phyloP scores from a whole-genome alignment of 2,888 invertebrate species.

The Eupithecia insigniata region DNA sequence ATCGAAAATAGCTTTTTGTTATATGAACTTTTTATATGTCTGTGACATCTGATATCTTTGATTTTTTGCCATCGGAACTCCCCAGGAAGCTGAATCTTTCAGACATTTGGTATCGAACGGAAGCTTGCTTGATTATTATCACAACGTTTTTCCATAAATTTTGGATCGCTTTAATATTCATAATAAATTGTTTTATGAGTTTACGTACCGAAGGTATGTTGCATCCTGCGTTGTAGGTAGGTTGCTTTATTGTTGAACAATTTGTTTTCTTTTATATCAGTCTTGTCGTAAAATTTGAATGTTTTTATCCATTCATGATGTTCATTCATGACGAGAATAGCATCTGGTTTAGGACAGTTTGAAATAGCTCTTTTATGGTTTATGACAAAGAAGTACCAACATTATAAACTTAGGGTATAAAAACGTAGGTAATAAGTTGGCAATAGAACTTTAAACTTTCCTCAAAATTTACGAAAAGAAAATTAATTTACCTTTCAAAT shows the following conservation, averaged over 20 bases:
- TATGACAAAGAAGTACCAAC: conserved; percentile 25
- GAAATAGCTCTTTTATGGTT: conserved; percentile 36
- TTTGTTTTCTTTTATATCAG: conserved; percentile 49
- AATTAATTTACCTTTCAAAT: conserved; percentile 47
- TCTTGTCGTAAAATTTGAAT: conserved; percentile 49
- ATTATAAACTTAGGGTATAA: conserved; percentile 3
- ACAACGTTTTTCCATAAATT: conserved; percentile 73
- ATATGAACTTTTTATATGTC: not conserved
- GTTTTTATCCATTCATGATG: conserved; percentile 47
- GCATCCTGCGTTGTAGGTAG: conserved; percentile 50
- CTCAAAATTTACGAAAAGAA: conserved; percentile 48
- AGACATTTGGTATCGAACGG: conserved; percentile 57
- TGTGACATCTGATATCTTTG: conserved; percentile 29
- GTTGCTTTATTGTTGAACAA: conserved; percentile 42
- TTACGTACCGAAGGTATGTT: conserved; percentile 72
- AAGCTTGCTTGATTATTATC: conserved; percentile 73
- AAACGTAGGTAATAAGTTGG: not conserved
- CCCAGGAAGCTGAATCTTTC: conserved; percentile 39
- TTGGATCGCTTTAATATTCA: conserved; percentile 71
- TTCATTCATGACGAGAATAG: conserved; percentile 46
- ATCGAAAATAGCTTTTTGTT: conserved; percentile 8
- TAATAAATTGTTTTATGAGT: conserved; percentile 80
- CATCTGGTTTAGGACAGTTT: conserved; percentile 37
- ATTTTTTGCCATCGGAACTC: conserved; percentile 30
- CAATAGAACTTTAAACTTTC: conserved; percentile 13